A percentile compares a stretch with the other conserved stretches of the same genome.
phyloP scores from a whole-genome alignment of 1,140 invertebrate species.

The Apis mellifera region Amel_HAv3.1 CM009942.2:1740001-1740500 shows the following conservation, averaged over 20 bases:
- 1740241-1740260: slow-evolving; percentile 28
- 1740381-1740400: background rate
- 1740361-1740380: background rate
- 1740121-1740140: slow-evolving; percentile 5
- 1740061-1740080: background rate
- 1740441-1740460: background rate
- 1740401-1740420: background rate
- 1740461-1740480: background rate
- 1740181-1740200: slow-evolving; percentile 16
- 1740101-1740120: background rate
- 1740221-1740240: background rate
- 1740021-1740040: background rate
- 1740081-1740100: background rate
- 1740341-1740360: background rate
- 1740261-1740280: slow-evolving; percentile 28
- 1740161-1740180: background rate
- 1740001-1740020: slow-evolving; percentile 15
- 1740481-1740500: background rate
- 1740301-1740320: slow-evolving; percentile 13
- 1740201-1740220: background rate
- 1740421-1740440: background rate
- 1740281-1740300: slow-evolving; percentile 10
- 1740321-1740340: slow-evolving; percentile 1
- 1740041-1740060: too few species aligned
- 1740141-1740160: slow-evolving; percentile 3